A percentile compares a stretch with the other conserved stretches of the same genome.
These are phyloP conservation scores for Amblyteles armatorius DNA, from an alignment of 2,888 invertebrate genomes.

Conservation along the genomic window DNA sequence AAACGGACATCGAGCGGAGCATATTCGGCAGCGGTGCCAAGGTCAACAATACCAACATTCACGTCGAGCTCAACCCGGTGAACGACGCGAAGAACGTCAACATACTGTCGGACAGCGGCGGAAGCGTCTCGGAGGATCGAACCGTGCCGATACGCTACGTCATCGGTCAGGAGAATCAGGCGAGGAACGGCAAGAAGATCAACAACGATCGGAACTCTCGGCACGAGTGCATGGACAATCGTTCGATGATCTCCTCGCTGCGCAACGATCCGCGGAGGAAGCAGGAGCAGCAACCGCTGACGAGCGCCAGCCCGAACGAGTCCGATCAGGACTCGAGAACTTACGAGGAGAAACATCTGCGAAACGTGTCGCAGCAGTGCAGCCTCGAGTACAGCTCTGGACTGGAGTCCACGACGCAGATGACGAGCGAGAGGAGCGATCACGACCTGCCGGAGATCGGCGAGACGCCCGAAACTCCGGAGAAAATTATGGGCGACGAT, in stretches of 20 bases:
- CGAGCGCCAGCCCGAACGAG: constrained; percentile 75
- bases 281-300: constrained; percentile 81
- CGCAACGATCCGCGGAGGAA: constrained; percentile 74
- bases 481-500: constrained; percentile 61
- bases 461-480: constrained; percentile 74
- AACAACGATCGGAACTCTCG: constrained; percentile 73
- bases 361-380: constrained; percentile 90
- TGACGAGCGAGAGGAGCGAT: constrained; percentile 81
- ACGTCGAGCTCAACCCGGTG: constrained; percentile 88
- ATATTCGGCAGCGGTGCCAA: constrained; percentile 90
- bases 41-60: constrained; percentile 93
- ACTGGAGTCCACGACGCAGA: constrained; percentile 79
- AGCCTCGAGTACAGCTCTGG: constrained; percentile 90
- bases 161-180: constrained; percentile 82
- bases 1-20: constrained; percentile 82
- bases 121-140: constrained; percentile 82
- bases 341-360: constrained; percentile 84
- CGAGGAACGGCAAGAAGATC: constrained; percentile 73
- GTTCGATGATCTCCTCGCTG: constrained; percentile 53
- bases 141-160: constrained; percentile 81
- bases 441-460: constrained; percentile 81
- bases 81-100: constrained; percentile 89
- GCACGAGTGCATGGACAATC: constrained; percentile 55
- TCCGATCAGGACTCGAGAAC: constrained; percentile 79
- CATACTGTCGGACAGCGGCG: constrained; percentile 88